Percentiles rank a stretch among this genome's conserved stretches.
Evolutionary conservation across 1,140 invertebrate genomes (phyloP).

Genomic region (Cyclina sinensis): DNA sequence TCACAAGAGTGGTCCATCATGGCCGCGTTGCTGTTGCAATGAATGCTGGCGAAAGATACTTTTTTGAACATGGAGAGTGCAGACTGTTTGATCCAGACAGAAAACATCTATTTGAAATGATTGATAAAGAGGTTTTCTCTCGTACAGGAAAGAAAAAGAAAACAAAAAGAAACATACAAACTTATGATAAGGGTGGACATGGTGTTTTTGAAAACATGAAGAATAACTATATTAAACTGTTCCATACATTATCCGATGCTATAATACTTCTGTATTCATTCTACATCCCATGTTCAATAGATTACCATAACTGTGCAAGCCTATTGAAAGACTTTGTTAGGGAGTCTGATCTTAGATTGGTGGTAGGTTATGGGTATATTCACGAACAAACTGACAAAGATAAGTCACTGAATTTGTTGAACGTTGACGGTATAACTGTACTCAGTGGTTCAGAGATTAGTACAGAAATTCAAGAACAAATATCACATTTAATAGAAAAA

Average conservation of each 20-base stretch:
- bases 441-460: not conserved
- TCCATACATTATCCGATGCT: not conserved
- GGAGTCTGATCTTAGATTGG: not conserved
- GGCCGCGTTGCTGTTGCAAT: not conserved
- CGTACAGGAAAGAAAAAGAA: not conserved
- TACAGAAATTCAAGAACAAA: not conserved
- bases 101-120: not conserved
- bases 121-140: not conserved
- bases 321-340: not conserved
- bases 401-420: not conserved
- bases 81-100: conserved; percentile 26
- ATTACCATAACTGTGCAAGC: conserved; percentile 14
- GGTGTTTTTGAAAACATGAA: conserved; percentile 19
- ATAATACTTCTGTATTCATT: conserved; percentile 1
- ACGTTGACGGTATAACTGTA: not conserved
- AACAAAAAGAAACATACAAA: not conserved
- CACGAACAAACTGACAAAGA: not conserved
- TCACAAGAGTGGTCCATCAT: not conserved
- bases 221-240: not conserved
- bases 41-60: conserved; percentile 11
- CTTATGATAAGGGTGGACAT: not conserved
- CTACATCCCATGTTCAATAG: conserved; percentile 24
- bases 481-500: not conserved
- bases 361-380: not conserved
- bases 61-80: conserved; percentile 23